These are phyloP conservation scores for Aphelinus certus DNA, from an alignment of 1,140 invertebrate species.

Conservation along the genomic window DNA sequence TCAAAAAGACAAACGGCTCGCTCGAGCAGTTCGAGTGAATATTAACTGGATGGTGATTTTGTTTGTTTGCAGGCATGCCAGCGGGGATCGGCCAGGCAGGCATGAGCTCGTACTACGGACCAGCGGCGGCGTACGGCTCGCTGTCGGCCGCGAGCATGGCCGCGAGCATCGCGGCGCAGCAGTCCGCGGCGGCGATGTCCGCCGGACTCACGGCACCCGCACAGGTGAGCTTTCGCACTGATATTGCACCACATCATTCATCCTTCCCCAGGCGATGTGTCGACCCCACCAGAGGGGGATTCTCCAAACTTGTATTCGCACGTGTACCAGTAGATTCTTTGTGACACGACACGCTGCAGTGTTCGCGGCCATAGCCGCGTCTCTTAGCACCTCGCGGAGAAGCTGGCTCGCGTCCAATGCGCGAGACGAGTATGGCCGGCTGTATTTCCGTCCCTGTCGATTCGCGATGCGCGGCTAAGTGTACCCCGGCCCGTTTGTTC, in stretches of 20 bases:
- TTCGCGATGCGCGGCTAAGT: conserved; percentile 6
- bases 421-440: too few relatives aligned
- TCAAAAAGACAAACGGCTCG: too few relatives aligned
- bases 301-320: too few relatives aligned
- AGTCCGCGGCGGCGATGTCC: conserved; percentile 70
- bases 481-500: not conserved
- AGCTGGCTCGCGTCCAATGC: too few relatives aligned
- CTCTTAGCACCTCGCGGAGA: too few relatives aligned
- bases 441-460: not conserved
- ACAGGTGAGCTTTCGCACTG: conserved; percentile 63
- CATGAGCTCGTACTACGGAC: conserved; percentile 72
- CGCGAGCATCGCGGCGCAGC: conserved; percentile 71
- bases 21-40: too few relatives aligned
- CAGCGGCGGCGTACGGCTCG: conserved; percentile 72
- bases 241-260: too few relatives aligned
- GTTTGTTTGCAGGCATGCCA: conserved; percentile 67
- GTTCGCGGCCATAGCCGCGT: too few relatives aligned
- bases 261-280: too few relatives aligned
- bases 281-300: too few relatives aligned
- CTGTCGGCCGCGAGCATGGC: conserved; percentile 71
- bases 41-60: not conserved
- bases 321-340: too few relatives aligned
- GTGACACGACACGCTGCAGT: too few relatives aligned
- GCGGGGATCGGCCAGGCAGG: conserved; percentile 70
- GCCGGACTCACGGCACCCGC: conserved; percentile 68